Evolutionary conservation across 2,113 vertebrate genomes (phyloP).

Genomic region (Platichthys flesus): DNA sequence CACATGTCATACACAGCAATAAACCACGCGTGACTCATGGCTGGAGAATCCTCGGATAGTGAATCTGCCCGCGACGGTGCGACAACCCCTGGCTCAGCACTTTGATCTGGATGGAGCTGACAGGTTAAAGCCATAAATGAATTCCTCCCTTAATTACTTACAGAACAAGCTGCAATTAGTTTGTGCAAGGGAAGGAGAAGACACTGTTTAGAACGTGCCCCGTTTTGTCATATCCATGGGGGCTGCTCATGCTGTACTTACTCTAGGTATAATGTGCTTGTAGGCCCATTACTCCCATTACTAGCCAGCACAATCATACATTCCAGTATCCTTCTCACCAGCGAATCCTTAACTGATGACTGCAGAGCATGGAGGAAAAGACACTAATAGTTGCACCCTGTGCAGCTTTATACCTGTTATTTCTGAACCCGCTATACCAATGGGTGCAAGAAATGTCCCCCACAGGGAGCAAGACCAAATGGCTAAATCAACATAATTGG

Average conservation of each 20-base stretch:
- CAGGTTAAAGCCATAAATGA: conserved; percentile 24
- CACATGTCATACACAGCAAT: conserved; percentile 25
- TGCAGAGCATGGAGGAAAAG: background rate
- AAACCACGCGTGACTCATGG: conserved; percentile 57
- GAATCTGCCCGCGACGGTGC: background rate
- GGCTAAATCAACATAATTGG: background rate
- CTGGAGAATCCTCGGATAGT: conserved; percentile 50
- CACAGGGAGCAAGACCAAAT: background rate
- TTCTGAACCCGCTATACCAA: background rate
- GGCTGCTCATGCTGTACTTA: conserved; percentile 18
- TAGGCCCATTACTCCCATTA: conserved; percentile 21
- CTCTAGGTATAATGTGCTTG: conserved; percentile 14
- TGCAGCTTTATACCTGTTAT: background rate
- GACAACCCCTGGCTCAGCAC: conserved; percentile 36
- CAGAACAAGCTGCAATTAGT: conserved; percentile 27
- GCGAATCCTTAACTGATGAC: background rate
- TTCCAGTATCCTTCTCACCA: background rate
- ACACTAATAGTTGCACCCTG: background rate
- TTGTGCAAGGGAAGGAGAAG: background rate
- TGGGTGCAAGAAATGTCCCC: background rate
- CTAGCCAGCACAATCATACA: background rate
- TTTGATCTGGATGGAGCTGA: conserved; percentile 34
- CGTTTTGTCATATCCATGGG: background rate
- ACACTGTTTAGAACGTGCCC: background rate
- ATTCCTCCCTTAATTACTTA: conserved; percentile 21